phyloP scores from a whole-genome alignment of 2,888 invertebrate species.

The Drosophila greeni region DNA sequence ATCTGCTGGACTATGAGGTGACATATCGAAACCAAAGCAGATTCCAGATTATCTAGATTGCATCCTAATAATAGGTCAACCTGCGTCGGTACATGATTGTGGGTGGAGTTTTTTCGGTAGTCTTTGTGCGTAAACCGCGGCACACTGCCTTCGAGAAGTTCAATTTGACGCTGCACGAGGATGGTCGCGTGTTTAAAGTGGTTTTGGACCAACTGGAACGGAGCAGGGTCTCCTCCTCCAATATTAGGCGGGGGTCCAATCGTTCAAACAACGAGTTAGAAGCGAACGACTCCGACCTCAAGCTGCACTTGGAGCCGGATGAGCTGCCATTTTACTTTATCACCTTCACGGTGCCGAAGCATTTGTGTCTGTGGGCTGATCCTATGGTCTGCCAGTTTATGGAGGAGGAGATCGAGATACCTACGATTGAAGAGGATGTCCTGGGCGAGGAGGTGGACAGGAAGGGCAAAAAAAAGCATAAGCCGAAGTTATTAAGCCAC shows the following conservation, averaged over 20 bases:
- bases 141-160: constrained; percentile 56
- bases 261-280: not conserved
- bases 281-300: not conserved
- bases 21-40: too few relatives aligned
- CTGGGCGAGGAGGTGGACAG: not conserved
- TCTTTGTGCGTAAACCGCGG: constrained; percentile 65
- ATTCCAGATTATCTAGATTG: not conserved
- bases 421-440: not conserved
- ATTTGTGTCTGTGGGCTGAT: constrained; percentile 68
- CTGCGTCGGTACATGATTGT: constrained; percentile 67
- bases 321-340: constrained; percentile 65
- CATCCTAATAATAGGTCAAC: constrained; percentile 65
- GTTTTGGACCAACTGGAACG: not conserved
- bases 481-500: not conserved
- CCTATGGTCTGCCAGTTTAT: constrained; percentile 73
- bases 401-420: constrained; percentile 52
- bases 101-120: constrained; percentile 73
- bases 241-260: not conserved
- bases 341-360: constrained; percentile 62
- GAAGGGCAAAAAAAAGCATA: not conserved
- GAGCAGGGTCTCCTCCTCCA: not conserved
- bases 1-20: constrained; percentile 65
- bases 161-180: constrained; percentile 67
- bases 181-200: constrained; percentile 45
- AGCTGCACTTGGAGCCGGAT: constrained; percentile 13